phyloP scores from a whole-genome alignment of 2,113 vertebrate genomes.

The Rhynchomys soricoides region DNA sequence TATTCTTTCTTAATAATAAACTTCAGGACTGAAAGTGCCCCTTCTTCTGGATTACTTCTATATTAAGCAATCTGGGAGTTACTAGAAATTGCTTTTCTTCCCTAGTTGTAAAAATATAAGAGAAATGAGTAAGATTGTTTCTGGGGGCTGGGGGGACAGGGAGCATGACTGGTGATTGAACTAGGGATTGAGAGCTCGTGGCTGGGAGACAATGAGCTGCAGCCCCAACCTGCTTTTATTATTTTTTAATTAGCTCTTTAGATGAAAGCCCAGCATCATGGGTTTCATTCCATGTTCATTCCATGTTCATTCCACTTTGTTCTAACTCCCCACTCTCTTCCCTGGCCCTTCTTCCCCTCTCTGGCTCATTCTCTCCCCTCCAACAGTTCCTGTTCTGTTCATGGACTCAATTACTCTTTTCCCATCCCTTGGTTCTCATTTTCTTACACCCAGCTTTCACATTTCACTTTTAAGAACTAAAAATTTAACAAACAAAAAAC shows the following conservation, averaged over 20 bases:
- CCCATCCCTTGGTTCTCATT: background rate
- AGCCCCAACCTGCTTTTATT: background rate
- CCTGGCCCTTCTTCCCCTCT: background rate
- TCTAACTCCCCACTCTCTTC: background rate
- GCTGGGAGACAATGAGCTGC: too few species aligned
- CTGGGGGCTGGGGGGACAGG: background rate
- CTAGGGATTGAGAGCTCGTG: background rate
- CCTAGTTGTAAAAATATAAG: constrained; percentile 36
- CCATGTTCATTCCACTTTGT: background rate
- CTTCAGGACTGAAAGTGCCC: constrained; percentile 50
- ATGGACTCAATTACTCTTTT: background rate
- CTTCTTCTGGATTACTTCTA: constrained; percentile 54
- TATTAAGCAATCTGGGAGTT: constrained; percentile 54
- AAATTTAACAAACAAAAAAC: background rate
- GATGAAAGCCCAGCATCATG: background rate
- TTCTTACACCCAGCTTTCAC: constrained; percentile 50
- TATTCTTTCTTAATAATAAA: constrained; percentile 67
- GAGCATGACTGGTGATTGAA: background rate
- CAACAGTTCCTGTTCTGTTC: background rate
- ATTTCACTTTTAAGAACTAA: constrained; percentile 41
- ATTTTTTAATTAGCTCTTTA: background rate
- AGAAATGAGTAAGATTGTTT: background rate
- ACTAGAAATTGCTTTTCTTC: constrained; percentile 34
- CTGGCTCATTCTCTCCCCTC: background rate
- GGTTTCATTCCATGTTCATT: background rate